Percentiles rank a stretch among this genome's conserved stretches.
phyloP scores from a whole-genome alignment of 1,140 invertebrate species.

The Drosophila malerkotliana region DNA sequence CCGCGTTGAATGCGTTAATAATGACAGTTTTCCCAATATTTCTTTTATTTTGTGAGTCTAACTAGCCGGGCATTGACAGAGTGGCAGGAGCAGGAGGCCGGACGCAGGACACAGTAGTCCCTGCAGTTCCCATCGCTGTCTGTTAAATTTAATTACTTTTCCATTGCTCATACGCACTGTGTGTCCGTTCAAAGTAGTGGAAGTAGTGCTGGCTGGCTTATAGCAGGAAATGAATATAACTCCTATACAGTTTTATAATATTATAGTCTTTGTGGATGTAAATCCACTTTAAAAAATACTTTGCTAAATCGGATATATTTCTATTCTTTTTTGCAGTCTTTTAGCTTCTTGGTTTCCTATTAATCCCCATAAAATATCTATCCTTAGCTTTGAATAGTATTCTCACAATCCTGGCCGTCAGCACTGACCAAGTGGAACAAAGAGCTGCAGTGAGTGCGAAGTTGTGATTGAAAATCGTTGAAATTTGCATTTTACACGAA shows the following conservation, averaged over 20 bases:
- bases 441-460: slow-evolving; percentile 16
- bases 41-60: slow-evolving; percentile 47
- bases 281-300: too few species aligned
- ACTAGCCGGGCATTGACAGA: slow-evolving; percentile 58
- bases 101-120: slow-evolving; percentile 16
- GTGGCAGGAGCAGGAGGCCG: neutral
- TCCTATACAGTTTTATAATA: too few species aligned
- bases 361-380: too few species aligned
- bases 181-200: slow-evolving; percentile 10
- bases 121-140: slow-evolving; percentile 34
- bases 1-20: slow-evolving; percentile 76
- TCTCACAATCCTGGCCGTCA: slow-evolving; percentile 5
- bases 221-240: neutral
- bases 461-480: slow-evolving; percentile 80
- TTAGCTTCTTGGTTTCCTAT: too few species aligned
- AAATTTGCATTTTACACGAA: slow-evolving; percentile 80
- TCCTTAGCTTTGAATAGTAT: too few species aligned
- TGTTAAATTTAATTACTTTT: slow-evolving; percentile 84
- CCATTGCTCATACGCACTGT: slow-evolving; percentile 82
- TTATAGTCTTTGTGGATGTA: too few species aligned
- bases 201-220: slow-evolving; percentile 13
- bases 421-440: slow-evolving; percentile 12
- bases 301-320: too few species aligned
- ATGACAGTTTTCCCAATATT: slow-evolving; percentile 72
- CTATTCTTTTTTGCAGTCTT: too few species aligned